phyloP scores from a whole-genome alignment of 2,888 invertebrate genomes.

The Atherix ibis region DNA sequence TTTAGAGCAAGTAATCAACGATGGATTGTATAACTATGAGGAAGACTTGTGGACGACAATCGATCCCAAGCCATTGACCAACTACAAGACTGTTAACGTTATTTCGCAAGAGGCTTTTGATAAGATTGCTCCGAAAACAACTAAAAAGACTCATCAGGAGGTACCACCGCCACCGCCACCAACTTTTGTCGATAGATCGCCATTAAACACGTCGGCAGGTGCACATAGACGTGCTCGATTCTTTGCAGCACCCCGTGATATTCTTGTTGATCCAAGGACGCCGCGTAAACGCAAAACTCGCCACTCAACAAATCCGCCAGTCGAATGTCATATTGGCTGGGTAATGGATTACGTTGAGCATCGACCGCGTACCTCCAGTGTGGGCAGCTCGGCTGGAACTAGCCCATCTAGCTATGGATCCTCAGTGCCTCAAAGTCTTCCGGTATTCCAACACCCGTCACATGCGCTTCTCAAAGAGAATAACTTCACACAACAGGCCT shows the following conservation, averaged over 20 bases:
- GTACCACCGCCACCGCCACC: conserved; percentile 73
- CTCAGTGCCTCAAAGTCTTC: conserved; percentile 64
- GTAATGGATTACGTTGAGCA: conserved; percentile 86
- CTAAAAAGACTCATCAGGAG: conserved; percentile 51
- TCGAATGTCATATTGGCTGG: conserved; percentile 95
- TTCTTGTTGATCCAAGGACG: conserved; percentile 42
- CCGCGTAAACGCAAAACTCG: conserved; percentile 77
- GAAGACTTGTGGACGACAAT: conserved; percentile 73
- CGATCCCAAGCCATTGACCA: conserved; percentile 37
- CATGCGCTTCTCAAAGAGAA: conserved; percentile 89
- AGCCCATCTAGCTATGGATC: conserved; percentile 66
- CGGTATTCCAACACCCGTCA: conserved; percentile 90
- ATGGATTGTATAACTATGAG: conserved; percentile 92
- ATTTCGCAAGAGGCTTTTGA: conserved; percentile 81
- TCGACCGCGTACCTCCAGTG: conserved; percentile 58
- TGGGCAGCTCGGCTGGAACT: conserved; percentile 68
- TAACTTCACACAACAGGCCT: conserved; percentile 94
- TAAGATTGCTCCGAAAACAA: conserved; percentile 50
- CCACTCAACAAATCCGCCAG: conserved; percentile 85
- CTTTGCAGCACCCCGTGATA: conserved; percentile 86
- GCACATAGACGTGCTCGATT: conserved; percentile 54
- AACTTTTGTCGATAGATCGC: conserved; percentile 22
- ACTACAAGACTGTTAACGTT: conserved; percentile 73
- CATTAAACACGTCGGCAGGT: conserved; percentile 9
- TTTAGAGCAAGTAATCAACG: conserved; percentile 86